A percentile compares a stretch with the other conserved stretches of the same genome.
Conservation (phyloP, 2,888 invertebrate genomes). For the Sinopyrophorus schimmeli region DNA sequence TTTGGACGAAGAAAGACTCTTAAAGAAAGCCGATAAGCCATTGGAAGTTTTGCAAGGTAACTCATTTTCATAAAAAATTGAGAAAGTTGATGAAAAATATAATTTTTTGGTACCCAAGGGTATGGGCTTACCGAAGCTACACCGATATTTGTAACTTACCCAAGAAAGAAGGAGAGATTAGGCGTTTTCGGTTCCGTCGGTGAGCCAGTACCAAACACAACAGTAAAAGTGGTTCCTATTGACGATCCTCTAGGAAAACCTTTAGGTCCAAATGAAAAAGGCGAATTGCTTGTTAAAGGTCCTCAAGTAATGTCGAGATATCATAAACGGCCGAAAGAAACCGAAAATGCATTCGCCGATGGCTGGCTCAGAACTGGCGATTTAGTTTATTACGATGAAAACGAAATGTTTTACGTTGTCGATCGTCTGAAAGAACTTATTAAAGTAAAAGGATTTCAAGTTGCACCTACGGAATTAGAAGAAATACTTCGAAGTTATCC, state of each 20-base stretch:
- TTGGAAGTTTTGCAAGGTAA: constrained; percentile 43
- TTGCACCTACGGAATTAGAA: constrained; percentile 86
- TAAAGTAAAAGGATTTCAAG: constrained; percentile 72
- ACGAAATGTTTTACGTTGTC: constrained; percentile 68
- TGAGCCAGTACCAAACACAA: constrained; percentile 63
- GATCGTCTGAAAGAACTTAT: constrained; percentile 84
- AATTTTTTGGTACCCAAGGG: constrained; percentile 52
- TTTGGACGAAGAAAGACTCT: constrained; percentile 45
- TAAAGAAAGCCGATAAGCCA: constrained; percentile 38
- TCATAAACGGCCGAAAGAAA: constrained; percentile 73
- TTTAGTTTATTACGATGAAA: constrained; percentile 60
- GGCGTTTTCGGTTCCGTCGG: constrained; percentile 58
- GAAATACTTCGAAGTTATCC: constrained; percentile 70
- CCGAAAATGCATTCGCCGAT: constrained; percentile 65
- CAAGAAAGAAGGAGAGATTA: constrained; percentile 11
- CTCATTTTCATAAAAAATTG: background rate
- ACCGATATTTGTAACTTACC: constrained; percentile 41
- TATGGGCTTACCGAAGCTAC: constrained; percentile 77
- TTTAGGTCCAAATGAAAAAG: constrained; percentile 56
- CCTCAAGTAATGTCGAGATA: constrained; percentile 85
- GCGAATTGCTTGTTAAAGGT: constrained; percentile 75
- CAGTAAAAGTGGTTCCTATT: constrained; percentile 64
- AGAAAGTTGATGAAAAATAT: background rate
- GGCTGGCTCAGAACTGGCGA: constrained; percentile 82
- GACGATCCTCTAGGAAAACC: constrained; percentile 45